Base-by-base conservation (phyloP, 92 coral and sea anemone species). In the Isaurus tuberculatus region DNA sequence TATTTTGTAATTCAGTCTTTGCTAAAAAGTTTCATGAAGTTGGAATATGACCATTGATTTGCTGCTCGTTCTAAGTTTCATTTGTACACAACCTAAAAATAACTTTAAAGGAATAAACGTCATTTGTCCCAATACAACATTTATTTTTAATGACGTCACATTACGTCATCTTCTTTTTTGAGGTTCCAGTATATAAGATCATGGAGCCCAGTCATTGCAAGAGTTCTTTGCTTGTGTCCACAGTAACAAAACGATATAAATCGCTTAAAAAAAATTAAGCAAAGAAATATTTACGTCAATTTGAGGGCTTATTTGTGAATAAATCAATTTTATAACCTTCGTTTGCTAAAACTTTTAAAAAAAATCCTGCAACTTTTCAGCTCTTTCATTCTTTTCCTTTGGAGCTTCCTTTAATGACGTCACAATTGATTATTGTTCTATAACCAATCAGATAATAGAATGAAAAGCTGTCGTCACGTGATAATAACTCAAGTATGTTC, bases 381-480 rank as follows among this genome's bases (percentile, higher is more conserved):
- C 37, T 31, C 32, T 31, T 51, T 29, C 66, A 75, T 29, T 53
- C 68, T 53, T 10, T 4, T 33, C 8, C 17, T 42, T 6, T 42
- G 28, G 7, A 32, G 51, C 22, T 75, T 48, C 69, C 51, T 48
- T 57, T 32, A 33, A 11, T 75, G 55, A 75, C 82, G 82, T 75
- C 82, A 75, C 82, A 75, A 75, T 75, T 16, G 2, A 0, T 33
- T 32, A 89, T 89, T 85, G 89, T 89, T 20, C 65, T 65, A 84
- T 48, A 75, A 70, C 98, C 95, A 93, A 93, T 93, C 85, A 86
- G 33, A 48, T 22, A 65, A 28, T 43, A 83, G 26, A 34, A 72
- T 6, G 70, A 22, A n/a, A 51, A 65, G 42, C 48, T 32, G 88
- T 63, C 30, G 80, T 93, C 98, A 93, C 90, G 95, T 93, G 98